These are phyloP conservation scores for Lasioglossum morio DNA, from an alignment of 2,888 invertebrate species.

Conservation along the genomic window DNA sequence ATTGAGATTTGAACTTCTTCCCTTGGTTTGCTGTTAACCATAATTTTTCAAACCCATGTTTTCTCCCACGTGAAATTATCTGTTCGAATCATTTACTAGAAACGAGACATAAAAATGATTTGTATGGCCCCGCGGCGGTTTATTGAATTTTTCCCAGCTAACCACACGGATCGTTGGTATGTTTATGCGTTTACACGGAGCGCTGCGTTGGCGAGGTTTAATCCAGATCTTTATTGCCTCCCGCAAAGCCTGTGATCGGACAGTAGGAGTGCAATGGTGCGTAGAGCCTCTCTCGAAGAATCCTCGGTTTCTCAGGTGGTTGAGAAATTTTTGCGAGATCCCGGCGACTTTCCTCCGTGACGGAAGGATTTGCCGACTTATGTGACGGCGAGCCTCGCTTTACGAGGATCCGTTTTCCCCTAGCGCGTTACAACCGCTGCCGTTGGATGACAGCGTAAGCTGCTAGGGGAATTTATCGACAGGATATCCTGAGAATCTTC, in stretches of 20 bases:
- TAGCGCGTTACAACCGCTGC: not conserved
- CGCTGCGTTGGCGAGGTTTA: conserved; percentile 53
- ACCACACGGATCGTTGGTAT: not conserved
- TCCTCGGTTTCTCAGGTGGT: not conserved
- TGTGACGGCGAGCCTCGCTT: conserved; percentile 4
- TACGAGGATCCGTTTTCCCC: not conserved
- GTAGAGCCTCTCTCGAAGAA: not conserved
- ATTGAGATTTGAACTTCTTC: not conserved
- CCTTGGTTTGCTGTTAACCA: not conserved
- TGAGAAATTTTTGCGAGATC: not conserved
- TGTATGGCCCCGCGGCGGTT: conserved; percentile 43
- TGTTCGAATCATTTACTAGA: not conserved
- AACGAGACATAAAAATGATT: not conserved
- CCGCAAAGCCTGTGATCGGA: conserved; percentile 26
- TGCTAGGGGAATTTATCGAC: conserved; percentile 1
- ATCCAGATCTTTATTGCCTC: conserved; percentile 73
- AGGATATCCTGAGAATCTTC: not conserved
- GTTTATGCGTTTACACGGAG: conserved; percentile 55
- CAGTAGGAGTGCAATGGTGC: not conserved
- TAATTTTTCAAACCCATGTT: not conserved
- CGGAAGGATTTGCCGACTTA: conserved; percentile 37
- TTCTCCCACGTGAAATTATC: not conserved
- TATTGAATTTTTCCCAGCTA: conserved; percentile 56
- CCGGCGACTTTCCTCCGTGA: not conserved
- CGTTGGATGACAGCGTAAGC: conserved; percentile 5